Conservation (phyloP, 2,113 vertebrate genomes). For the Saguinus imperator region DNA sequence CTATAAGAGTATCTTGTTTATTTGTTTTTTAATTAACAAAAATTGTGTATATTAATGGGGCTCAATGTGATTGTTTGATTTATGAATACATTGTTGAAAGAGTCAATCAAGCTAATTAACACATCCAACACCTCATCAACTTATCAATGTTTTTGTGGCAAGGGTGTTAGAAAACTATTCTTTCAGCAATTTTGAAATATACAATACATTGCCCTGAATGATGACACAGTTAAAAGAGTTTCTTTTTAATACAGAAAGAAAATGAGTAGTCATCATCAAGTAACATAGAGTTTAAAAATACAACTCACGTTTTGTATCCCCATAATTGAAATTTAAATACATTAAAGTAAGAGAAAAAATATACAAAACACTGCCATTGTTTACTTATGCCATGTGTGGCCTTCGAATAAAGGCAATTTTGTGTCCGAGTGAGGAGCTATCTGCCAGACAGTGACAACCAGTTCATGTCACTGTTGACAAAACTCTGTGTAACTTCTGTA, state of each 20-base stretch:
- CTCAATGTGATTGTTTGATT: background rate
- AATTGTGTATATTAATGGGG: background rate
- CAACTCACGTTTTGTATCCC: background rate
- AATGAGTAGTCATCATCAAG: constrained; percentile 11
- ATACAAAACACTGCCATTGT: background rate
- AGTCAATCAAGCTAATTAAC: background rate
- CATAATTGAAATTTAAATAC: constrained; percentile 30
- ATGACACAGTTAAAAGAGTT: background rate
- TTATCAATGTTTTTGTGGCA: background rate
- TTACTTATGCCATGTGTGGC: background rate
- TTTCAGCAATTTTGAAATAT: background rate
- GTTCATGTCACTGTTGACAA: background rate
- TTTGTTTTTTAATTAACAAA: background rate
- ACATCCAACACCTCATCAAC: background rate
- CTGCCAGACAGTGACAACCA: background rate
- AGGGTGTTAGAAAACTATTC: background rate
- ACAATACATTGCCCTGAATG: background rate
- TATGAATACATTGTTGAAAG: background rate
- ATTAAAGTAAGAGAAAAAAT: constrained; percentile 39
- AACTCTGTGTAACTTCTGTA: constrained; percentile 35
- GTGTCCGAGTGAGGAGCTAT: background rate
- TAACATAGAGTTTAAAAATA: constrained; percentile 29
- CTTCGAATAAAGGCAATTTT: background rate
- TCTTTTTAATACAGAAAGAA: constrained; percentile 47
- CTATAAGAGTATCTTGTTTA: background rate